These are phyloP conservation scores for Anagyrus pseudococci DNA, from an alignment of 2,888 invertebrate genomes.

Conservation along the genomic window DNA sequence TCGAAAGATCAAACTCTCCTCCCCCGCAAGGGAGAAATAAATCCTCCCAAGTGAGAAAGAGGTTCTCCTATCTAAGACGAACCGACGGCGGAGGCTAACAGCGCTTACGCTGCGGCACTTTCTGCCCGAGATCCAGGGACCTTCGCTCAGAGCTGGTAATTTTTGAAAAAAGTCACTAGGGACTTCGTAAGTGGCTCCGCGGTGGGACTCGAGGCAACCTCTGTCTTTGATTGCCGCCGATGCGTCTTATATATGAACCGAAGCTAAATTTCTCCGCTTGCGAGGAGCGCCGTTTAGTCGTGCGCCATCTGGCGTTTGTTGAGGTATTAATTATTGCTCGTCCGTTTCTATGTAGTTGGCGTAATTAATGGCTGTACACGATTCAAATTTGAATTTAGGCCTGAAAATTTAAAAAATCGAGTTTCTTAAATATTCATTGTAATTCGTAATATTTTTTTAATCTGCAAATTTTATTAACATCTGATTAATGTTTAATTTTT, in stretches of 20 bases:
- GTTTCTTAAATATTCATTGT: too few species aligned
- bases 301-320: too few species aligned
- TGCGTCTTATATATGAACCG: slow-evolving; percentile 25
- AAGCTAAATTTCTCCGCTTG: slow-evolving; percentile 26
- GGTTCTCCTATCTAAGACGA: slow-evolving; percentile 29
- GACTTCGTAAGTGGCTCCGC: slow-evolving; percentile 34
- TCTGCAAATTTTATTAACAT: too few species aligned
- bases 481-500: too few species aligned
- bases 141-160: slow-evolving; percentile 37
- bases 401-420: too few species aligned
- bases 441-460: too few species aligned
- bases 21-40: neutral
- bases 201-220: slow-evolving; percentile 37
- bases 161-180: slow-evolving; percentile 12
- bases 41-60: too few species aligned
- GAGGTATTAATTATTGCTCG: too few species aligned
- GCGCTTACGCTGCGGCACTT: slow-evolving; percentile 34
- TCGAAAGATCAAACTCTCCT: slow-evolving; percentile 34
- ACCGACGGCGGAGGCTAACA: slow-evolving; percentile 35
- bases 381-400: too few species aligned
- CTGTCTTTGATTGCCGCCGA: accelerated
- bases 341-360: too few species aligned
- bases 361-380: too few species aligned
- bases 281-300: slow-evolving; percentile 23
- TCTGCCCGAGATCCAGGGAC: slow-evolving; percentile 40